Base-by-base conservation (phyloP, 2,888 invertebrate species). In the Emmelina monodactyla region DNA sequence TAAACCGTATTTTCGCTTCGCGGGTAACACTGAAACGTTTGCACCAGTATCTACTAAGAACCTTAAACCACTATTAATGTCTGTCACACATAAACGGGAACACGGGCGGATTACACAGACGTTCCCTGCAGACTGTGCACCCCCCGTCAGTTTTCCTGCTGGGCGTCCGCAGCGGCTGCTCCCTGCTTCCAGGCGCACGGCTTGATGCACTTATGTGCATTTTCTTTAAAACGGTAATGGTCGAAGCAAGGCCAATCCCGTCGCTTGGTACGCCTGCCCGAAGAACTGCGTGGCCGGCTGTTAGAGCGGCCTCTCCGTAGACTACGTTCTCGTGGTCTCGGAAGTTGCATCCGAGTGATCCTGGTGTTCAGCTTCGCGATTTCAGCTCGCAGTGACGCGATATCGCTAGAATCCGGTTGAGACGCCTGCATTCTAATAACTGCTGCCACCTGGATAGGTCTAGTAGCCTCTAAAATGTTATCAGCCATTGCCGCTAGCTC, bases 111-210 rank as follows among this genome's bases (percentile, higher is more conserved):
- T 33, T 14, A 14, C 16, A 10, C 33, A 33, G 33, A 33, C 14
- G 9, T 33, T 25, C 33, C 13, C 25, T 14, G 25, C 10, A 7
- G 33, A 2, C 33, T 33, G 33, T 25, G n/a, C 25, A 14, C 10
- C 33, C 15, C 22, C 7, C 10, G 9, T 15, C 14, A 25, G 33
- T 33, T 33, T 16, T 19, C 32, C 12, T 16, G 16, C 12, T 16
- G 10, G 16, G 14, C 11, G 11, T 25, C n/a, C n/a, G n/a, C n/a
- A n/a, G n/a, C n/a, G n/a, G n/a, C n/a, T n/a, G n/a, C n/a, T n/a
- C 25, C 22, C 22, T 22, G 25, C n/a, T 33, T 25, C 22, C 33
- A 33, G n/a, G 22, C 33, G 14, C 33, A 33, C 25, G 14, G 33
- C 14, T 16, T 6, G 6, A 15, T 14, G 14, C 25, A 33, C 22